These are phyloP conservation scores for Hucho hucho DNA, from an alignment of 2,113 vertebrate species.

Conservation along the genomic window DNA sequence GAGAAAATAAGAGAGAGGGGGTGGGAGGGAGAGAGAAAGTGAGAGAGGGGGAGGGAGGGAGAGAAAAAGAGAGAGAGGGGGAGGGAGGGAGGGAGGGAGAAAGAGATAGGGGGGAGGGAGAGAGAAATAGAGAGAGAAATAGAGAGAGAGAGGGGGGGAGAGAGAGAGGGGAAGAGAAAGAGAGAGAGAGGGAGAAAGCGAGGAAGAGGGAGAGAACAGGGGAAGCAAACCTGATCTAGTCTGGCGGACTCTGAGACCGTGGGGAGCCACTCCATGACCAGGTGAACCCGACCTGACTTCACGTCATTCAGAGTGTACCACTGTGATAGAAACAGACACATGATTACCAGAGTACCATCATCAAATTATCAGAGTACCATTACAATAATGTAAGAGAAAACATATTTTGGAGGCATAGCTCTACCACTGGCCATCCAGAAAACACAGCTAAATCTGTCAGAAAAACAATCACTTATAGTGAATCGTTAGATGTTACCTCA, in stretches of 20 bases:
- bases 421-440: conserved; percentile 2
- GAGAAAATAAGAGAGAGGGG: not conserved
- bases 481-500: conserved; percentile 67
- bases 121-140: not conserved
- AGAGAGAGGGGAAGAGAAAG: not conserved
- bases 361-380: not conserved
- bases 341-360: not conserved
- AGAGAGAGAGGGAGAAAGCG: not conserved
- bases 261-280: conserved; percentile 83
- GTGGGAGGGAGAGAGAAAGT: not conserved
- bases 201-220: not conserved
- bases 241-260: conserved; percentile 69
- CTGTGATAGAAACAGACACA: conserved; percentile 56
- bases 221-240: conserved; percentile 78
- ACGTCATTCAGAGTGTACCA: conserved; percentile 88
- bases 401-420: not conserved
- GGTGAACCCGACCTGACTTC: conserved; percentile 84
- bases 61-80: not conserved
- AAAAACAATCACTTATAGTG: not conserved
- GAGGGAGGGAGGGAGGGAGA: not conserved
- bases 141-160: not conserved
- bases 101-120: not conserved
- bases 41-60: too few species aligned
- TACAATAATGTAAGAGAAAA: not conserved
- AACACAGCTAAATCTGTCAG: conserved; percentile 18